phyloP scores from a whole-genome alignment of 2,888 invertebrate species.

The Campoplex capitator region DNA sequence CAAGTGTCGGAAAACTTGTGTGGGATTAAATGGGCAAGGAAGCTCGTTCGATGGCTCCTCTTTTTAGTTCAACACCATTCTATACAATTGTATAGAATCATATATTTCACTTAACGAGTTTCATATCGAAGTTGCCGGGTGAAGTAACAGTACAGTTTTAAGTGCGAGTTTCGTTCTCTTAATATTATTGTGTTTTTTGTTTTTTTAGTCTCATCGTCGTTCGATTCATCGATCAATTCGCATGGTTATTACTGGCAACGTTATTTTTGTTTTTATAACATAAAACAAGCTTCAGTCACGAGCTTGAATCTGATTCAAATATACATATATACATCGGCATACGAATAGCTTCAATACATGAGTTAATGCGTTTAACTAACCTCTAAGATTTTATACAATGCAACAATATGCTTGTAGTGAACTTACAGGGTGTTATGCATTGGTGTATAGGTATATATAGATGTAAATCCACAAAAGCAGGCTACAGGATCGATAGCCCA shows the following conservation, averaged over 20 bases:
- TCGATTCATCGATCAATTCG: neutral
- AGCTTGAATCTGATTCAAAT: neutral
- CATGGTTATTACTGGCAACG: neutral
- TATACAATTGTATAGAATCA: neutral
- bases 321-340: neutral
- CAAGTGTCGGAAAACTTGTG: neutral
- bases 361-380: neutral
- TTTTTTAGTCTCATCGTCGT: neutral
- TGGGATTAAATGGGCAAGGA: neutral
- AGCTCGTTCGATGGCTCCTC: neutral
- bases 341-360: neutral
- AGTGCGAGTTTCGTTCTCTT: neutral
- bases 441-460: neutral
- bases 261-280: neutral
- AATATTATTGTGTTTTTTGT: neutral
- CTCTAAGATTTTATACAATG: neutral
- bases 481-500: conserved; percentile 13
- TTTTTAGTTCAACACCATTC: neutral
- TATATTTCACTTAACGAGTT: neutral
- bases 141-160: neutral
- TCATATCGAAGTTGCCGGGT: neutral
- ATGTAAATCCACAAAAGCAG: conserved; percentile 13
- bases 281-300: neutral
- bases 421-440: conserved; percentile 5
- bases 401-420: neutral